Evolutionary conservation across 2,113 vertebrate species (phyloP).

Genomic region (Spea bombifrons): DNA sequence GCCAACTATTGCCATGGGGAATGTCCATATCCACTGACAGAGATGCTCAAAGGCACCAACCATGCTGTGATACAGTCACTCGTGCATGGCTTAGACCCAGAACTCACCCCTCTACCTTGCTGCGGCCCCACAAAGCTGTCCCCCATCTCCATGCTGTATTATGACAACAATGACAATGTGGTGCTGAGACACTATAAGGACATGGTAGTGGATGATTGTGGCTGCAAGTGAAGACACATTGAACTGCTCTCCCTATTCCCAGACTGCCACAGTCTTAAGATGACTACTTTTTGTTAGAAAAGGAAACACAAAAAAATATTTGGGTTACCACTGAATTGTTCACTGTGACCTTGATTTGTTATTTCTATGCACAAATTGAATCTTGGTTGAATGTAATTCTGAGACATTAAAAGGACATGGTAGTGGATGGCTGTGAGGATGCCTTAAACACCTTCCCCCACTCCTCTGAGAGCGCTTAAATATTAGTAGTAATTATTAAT

Average conservation of each 20-base stretch:
- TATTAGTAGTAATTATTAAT: too few species aligned
- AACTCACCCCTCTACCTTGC: slow-evolving; percentile 79
- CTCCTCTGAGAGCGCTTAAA: too few species aligned
- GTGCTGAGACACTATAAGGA: slow-evolving; percentile 92
- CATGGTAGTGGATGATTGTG: slow-evolving; percentile 95
- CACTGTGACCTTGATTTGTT: too few species aligned
- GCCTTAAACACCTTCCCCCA: too few species aligned
- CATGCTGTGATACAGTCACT: slow-evolving; percentile 94
- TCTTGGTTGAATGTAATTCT: too few species aligned
- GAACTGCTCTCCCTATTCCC: too few species aligned
- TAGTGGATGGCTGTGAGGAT: too few species aligned
- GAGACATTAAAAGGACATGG: too few species aligned
- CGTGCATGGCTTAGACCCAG: slow-evolving; percentile 81
- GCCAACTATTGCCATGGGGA: slow-evolving; percentile 92
- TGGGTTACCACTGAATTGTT: too few species aligned
- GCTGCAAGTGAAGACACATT: slow-evolving; percentile 73
- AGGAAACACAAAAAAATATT: too few species aligned
- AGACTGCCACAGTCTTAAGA: slow-evolving; percentile 51
- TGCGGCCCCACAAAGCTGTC: slow-evolving; percentile 88
- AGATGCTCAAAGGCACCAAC: slow-evolving; percentile 86
- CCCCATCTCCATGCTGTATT: slow-evolving; percentile 93
- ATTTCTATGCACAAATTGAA: too few species aligned
- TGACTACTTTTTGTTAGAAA: too few species aligned
- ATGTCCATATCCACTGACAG: slow-evolving; percentile 84
- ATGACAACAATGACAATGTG: slow-evolving; percentile 95